A percentile compares a stretch with the other conserved stretches of the same genome.
phyloP scores from a whole-genome alignment of 2,888 invertebrate species.

The Xestia rhomboidea region DNA sequence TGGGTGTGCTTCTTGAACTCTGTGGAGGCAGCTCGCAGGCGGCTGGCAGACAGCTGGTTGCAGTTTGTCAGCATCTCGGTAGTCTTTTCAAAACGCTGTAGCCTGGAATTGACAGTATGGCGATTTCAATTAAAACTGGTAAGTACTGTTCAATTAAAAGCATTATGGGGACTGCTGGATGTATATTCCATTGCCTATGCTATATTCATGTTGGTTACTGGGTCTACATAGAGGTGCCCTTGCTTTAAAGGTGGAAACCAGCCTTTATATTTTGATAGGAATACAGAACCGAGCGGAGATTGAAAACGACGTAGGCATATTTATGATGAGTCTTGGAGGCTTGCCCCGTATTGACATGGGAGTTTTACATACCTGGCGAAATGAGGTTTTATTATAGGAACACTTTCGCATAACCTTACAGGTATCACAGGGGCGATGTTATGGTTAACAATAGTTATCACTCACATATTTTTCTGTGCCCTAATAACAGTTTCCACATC shows the following conservation, averaged over 20 bases:
- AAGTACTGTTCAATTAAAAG: neutral
- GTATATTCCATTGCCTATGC: neutral
- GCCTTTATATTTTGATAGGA: neutral
- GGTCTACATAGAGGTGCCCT: neutral
- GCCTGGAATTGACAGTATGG: constrained; percentile 89
- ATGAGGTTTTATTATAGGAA: neutral
- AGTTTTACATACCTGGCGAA: neutral
- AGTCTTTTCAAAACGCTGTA: constrained; percentile 99
- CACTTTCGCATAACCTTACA: neutral
- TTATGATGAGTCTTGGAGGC: neutral
- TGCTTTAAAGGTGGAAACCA: neutral
- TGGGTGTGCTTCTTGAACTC: constrained; percentile 98
- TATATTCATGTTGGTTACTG: neutral
- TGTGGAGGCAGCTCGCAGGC: constrained; percentile 95
- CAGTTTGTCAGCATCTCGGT: constrained; percentile 99
- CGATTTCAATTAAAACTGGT: neutral
- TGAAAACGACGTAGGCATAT: neutral
- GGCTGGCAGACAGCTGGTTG: constrained; percentile 97
- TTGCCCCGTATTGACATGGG: neutral
- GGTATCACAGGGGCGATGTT: neutral
- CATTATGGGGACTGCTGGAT: neutral
- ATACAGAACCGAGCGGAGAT: neutral
- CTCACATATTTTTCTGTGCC: constrained; percentile 98
- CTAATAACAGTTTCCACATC: constrained; percentile 97
- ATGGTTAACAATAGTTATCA: neutral